Base-by-base conservation (phyloP, 2,797 vertebrate species). In the Cyprinella venusta region DNA sequence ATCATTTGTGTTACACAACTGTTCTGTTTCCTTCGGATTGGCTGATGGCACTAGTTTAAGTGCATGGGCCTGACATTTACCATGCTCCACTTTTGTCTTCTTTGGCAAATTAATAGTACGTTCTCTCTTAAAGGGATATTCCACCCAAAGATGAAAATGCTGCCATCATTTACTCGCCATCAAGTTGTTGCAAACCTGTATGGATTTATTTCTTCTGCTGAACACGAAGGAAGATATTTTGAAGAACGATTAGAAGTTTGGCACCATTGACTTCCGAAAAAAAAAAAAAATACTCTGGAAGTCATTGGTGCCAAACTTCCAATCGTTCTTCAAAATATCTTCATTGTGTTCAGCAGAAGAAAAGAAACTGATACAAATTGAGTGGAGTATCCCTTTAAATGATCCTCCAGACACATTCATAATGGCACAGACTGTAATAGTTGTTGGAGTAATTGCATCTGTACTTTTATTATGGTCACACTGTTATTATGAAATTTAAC, bases 1-100 rank as follows among this genome's bases (percentile, higher is more conserved):
- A 54, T 52, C 36, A 24, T 68, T 54, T 30, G 45, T 54, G 30
- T 68, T 79, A 68, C 30, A 48, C 77, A 54, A 65, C 63, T 67
- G 13, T 21, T 54, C 64, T 0, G 0, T 16, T 48, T 64, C 40
- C 48, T 54, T n/a, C 6, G 40, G 63, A 79, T 52, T 65, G 63
- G 26, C 19, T 67, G 12, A 63, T 33, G 30, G 67, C 67, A 21
- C 9, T 48, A 24, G 12, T 67, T 8, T 36, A 52, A 67, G 45
- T 52, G 61, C 30, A 33, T 36, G 33, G 33, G n/a, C 19, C 21
- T 79, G 77, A 24, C 64, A 79, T 68, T 79, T 54, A 26, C 21
- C 36, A 54, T 24, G 63, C 0, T 0, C 64, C 16, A 15, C 13
- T 61, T 56, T 24, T 59, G 36, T n/a, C 19, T 30, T 3, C 9